Percentiles rank a stretch among this genome's conserved stretches.
phyloP scores from a whole-genome alignment of 2,113 vertebrate genomes.

The Fulica atra region DNA sequence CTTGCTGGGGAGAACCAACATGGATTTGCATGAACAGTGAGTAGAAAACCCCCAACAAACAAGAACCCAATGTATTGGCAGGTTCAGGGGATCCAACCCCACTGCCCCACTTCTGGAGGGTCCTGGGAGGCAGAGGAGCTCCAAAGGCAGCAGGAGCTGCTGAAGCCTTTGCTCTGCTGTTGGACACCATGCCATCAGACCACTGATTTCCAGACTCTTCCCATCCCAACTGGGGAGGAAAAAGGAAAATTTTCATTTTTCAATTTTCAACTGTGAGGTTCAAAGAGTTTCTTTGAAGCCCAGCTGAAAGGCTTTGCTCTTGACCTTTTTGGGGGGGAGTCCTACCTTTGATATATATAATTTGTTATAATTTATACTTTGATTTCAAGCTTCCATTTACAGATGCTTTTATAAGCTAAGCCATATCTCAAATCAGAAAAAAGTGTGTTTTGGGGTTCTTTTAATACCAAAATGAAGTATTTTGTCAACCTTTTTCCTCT shows the following conservation, averaged over 20 bases:
- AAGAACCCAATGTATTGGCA: fast-evolving
- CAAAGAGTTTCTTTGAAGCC: neutral
- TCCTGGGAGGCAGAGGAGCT: neutral
- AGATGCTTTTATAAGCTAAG: neutral
- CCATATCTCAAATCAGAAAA: neutral
- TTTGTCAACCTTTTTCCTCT: neutral
- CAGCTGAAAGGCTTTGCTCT: neutral
- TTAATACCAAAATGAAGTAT: neutral
- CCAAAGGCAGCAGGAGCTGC: neutral
- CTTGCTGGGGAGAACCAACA: neutral
- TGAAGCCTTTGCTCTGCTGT: neutral
- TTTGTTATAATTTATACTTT: neutral
- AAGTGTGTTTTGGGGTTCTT: too few relatives aligned
- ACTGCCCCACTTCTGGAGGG: neutral
- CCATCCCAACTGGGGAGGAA: neutral
- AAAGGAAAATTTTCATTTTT: neutral
- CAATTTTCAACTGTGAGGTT: neutral
- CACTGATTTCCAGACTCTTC: neutral
- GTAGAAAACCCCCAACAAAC: fast-evolving
- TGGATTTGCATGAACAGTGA: neutral
- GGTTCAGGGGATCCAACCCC: fast-evolving
- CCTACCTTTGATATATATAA: neutral
- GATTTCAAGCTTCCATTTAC: neutral
- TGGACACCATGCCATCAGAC: fast-evolving
- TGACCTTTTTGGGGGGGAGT: too few relatives aligned